Base-by-base conservation (phyloP, 64 coral and sea anemone species). In the Catalaphyllia jardinei region DNA sequence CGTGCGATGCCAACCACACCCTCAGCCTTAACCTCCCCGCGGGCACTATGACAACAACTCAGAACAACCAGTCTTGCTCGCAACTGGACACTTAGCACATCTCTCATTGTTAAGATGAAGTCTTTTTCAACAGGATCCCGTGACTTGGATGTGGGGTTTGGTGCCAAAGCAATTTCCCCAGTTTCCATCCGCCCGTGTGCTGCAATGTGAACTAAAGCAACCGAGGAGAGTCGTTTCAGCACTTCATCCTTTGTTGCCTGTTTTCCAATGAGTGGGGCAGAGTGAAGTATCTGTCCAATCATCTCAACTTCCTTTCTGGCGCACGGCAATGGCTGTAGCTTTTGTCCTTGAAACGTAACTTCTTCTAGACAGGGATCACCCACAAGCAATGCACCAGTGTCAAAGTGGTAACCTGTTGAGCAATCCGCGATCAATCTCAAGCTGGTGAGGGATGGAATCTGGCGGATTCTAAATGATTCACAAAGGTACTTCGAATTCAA, bases 31-130 rank as follows among this genome's bases (percentile, higher is more conserved):
- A 35, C 3, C 33, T 35, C 33, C 33, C 33, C 33, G 3, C 33
- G 33, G 33, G 61, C 82, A 50, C 82, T 86, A 49, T 86, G 38
- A 86, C 82, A 86, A 12, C 82, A 86, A 49, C 62, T 86, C 19
- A 86, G 46, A 8, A 86, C 82, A 67, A 86, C 82, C 35, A 86
- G 25, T 51, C 50, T 29, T 52, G 82, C 82, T n/a, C 62, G 62
- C 18, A 86, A 24, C 29, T 49, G 12, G 29, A 18, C 62, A 31
- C 46, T 17, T 19, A 46, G 62, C 14, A 86, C 82, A 61, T 72
- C 82, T 33, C 7, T 39, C 82, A 86, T 86, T 18, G 82, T 86
- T 18, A 86, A 28, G 19, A 86, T 46, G 62, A 42, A 86, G 38
- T 86, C 82, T 62, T 71, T 20, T 50, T 86, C 82, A 10, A 31